These are phyloP conservation scores for Serrognathus titanus DNA, from an alignment of 2,888 invertebrate species.

Conservation along the genomic window DNA sequence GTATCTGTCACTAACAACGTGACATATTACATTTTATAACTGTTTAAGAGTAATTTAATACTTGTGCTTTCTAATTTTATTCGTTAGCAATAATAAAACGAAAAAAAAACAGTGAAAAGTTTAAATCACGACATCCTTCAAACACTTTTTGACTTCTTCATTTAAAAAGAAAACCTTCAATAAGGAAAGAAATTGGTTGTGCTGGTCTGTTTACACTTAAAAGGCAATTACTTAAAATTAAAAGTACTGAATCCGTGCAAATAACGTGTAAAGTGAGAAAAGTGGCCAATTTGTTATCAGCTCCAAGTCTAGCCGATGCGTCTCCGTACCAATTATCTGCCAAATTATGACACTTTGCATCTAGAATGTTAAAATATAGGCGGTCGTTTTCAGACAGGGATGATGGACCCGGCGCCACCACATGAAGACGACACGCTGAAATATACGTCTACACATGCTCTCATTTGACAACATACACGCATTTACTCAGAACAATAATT, in stretches of 20 bases:
- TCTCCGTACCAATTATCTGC: slow-evolving; percentile 46
- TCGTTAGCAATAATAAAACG: too few species aligned
- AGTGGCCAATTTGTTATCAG: slow-evolving; percentile 29
- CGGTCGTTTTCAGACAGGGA: slow-evolving; percentile 16
- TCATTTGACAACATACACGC: slow-evolving; percentile 6
- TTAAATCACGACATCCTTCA: too few species aligned
- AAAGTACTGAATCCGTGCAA: not conserved
- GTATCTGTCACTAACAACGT: too few species aligned
- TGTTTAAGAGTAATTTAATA: too few species aligned
- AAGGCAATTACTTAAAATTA: too few species aligned
- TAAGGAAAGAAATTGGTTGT: not conserved
- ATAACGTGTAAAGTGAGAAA: slow-evolving; percentile 20
- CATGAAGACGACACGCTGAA: slow-evolving; percentile 10
- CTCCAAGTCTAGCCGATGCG: slow-evolving; percentile 39
- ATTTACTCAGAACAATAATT: not conserved
- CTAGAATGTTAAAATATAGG: slow-evolving; percentile 19
- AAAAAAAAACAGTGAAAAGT: too few species aligned
- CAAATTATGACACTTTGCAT: slow-evolving; percentile 43
- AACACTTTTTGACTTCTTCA: too few species aligned
- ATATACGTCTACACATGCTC: slow-evolving; percentile 11
- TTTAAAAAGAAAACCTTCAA: not conserved
- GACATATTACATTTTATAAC: too few species aligned
- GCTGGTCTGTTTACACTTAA: too few species aligned
- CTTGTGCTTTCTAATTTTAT: too few species aligned
- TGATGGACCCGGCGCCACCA: slow-evolving; percentile 19